Evolutionary conservation across 2,888 invertebrate species (phyloP), one percentile per base, ranked within the genome.

Genomic region (Cataglyphis rosenhaueri): DNA sequence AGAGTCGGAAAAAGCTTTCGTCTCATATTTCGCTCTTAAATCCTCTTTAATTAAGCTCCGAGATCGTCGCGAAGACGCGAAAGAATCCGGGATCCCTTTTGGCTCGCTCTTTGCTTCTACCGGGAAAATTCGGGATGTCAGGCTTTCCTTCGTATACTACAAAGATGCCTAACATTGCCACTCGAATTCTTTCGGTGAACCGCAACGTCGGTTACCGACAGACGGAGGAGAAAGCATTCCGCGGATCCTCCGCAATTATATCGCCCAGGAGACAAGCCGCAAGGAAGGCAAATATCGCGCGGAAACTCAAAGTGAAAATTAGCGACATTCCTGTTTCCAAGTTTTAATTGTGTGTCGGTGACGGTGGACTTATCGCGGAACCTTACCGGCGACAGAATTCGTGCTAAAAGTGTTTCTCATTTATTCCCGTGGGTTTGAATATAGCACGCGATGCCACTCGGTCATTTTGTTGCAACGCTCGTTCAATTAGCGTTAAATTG

Each of bases 1-100:
- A 52, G 62, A 32, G 25, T 25, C 35, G 68, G 35, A 57, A 57
- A 68, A 70, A 71, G 41, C 73, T 78, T 70, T 41, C 25, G 76
- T 66, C 32, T 57, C 41, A 78, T 57, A 15, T 57, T 38, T 52
- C 55, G 52, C 32, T 74, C 52, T 82, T 32, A 82, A 84, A 59
- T 82, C 59, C 61, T 10, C 61, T 74, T 84, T 82, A 73, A 83
- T 83, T 83, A 82, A 83, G 82, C 38, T 64, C 48, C 8, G 57
- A 12, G 9, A 48, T 70, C 38, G 66, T 81, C 44, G 59, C 38
- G 18, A 52, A 52, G 18, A 64, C 29, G 48, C 65, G 55, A 61
- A 59, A 62, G 62, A 66, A 70, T 41, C n/a, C 41, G 9, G 29
- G n/a, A n/a, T 68, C 15, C 6, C n/a, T 10, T 21, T 61, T 44